Percentiles rank a stretch among this genome's conserved stretches.
Evolutionary conservation across 2,888 invertebrate species (phyloP).

Genomic region (Rhynchonema sp.): DNA sequence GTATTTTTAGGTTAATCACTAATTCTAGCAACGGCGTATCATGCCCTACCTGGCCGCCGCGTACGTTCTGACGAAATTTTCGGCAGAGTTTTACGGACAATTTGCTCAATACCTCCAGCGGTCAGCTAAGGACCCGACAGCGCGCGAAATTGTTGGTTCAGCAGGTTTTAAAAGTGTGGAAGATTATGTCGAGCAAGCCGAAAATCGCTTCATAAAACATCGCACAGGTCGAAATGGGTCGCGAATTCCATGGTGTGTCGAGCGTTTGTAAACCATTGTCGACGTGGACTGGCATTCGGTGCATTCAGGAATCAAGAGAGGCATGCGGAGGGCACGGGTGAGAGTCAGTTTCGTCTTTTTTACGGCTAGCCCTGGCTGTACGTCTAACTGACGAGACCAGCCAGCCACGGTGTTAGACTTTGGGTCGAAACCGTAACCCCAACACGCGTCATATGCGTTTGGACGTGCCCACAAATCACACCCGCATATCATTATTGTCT

Average conservation of each 20-base stretch:
- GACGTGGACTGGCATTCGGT: conserved; percentile 66
- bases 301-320: conserved; percentile 75
- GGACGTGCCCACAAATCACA: no score
- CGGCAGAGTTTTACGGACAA: background rate
- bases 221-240: conserved; percentile 22
- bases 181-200: background rate
- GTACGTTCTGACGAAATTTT: background rate
- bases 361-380: no score
- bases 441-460: no score
- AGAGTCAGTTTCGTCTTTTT: no score
- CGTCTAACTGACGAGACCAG: no score
- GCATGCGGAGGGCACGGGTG: conserved; percentile 88
- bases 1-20: no score
- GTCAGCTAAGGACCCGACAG: background rate
- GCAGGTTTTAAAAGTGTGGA: background rate
- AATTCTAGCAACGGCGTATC: conserved; percentile 61
- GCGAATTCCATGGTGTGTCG: conserved; percentile 39
- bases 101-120: background rate
- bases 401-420: no score
- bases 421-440: no score
- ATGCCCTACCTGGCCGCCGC: conserved; percentile 53
- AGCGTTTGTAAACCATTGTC: conserved; percentile 42
- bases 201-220: no score
- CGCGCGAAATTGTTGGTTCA: background rate
- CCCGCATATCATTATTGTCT: no score